Evolutionary conservation across 2,113 vertebrate species (phyloP), one percentile per base, ranked within the genome.

Genomic region (Megaptera novaeangliae): DNA sequence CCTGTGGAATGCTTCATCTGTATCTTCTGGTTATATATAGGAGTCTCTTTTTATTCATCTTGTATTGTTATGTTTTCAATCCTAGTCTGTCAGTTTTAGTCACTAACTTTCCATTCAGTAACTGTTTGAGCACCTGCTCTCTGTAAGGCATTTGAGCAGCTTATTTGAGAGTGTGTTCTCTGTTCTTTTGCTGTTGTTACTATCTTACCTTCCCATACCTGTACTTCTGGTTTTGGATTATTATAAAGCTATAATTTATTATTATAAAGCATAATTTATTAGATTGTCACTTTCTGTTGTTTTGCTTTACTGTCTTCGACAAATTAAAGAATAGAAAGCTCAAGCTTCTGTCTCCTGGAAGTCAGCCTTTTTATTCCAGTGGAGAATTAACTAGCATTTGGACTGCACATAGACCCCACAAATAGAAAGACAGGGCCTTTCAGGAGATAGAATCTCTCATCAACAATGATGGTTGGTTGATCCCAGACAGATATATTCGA

Each of bases 401-500:
- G 29, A 36, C 66, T 59, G 2, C 12, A 21, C 41, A 6, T 39
- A 8, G 55, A 52, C 13, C 2, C 57, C 49, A 46, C 5, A 12
- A 6, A 8, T 18, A 25, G 41, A 44, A 52, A 36, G 46, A 31
- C 1, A 6, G 36, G 36, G 11, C 20, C 41, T 34, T 52, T 52
- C 9, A 31, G 52, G 63, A 71, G 12, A 5, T 2, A 69, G 82
- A 27, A n/a, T 27, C 36, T 59, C 72, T 59, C 13, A 8, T 3
- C 21, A 39, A 13, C 68, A 0, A 0, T 68, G 52, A 1, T 3
- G 11, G 41, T 12, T 61, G 8, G 8, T 55, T 78, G 39, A 13
- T 34, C 10, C 5, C 15, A 27, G 9, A 9, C 52, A 31, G 34
- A 3, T 41, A 4, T 0, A 25, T 52, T 71, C 1, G 17, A 61